Conservation (phyloP, 2,888 invertebrate genomes). For the Thecocarcelia acutangulata region DNA sequence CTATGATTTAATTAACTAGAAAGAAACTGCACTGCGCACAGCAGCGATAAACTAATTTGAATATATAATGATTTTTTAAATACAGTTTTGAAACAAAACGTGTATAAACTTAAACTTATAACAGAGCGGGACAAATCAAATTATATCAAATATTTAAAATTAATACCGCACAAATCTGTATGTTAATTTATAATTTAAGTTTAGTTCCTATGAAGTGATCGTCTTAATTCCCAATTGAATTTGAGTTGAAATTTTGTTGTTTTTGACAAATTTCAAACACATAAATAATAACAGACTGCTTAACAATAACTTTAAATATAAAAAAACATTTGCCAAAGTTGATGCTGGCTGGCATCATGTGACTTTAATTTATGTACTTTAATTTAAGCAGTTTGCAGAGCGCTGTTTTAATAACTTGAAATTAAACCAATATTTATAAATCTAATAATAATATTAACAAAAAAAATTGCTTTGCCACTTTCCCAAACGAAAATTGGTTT, state of each 20-base stretch:
- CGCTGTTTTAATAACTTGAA: too few relatives aligned
- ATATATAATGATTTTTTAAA: slow-evolving; percentile 50
- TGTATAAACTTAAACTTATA: slow-evolving; percentile 35
- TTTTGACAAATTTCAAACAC: slow-evolving; percentile 41
- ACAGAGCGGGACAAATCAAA: slow-evolving; percentile 35
- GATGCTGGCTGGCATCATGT: slow-evolving; percentile 24
- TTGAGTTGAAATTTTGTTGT: slow-evolving; percentile 40
- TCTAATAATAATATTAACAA: too few relatives aligned
- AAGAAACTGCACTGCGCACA: neutral
- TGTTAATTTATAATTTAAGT: slow-evolving; percentile 52
- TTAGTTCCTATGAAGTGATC: slow-evolving; percentile 47
- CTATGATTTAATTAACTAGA: neutral
- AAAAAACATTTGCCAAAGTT: slow-evolving; percentile 24
- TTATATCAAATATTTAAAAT: slow-evolving; percentile 65
- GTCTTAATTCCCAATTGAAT: slow-evolving; percentile 58
- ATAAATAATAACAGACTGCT: slow-evolving; percentile 45
- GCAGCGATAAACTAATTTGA: slow-evolving; percentile 34
- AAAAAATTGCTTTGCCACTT: too few relatives aligned
- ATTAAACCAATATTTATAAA: too few relatives aligned
- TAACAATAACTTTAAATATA: slow-evolving; percentile 34
- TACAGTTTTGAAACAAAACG: slow-evolving; percentile 56
- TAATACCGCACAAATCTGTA: slow-evolving; percentile 55
- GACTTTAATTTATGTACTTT: neutral
- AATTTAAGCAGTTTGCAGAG: too few relatives aligned
- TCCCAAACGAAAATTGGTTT: too few relatives aligned